Evolutionary conservation across 2,113 vertebrate genomes (phyloP).

Genomic region (Acanthochromis polyacanthus): DNA sequence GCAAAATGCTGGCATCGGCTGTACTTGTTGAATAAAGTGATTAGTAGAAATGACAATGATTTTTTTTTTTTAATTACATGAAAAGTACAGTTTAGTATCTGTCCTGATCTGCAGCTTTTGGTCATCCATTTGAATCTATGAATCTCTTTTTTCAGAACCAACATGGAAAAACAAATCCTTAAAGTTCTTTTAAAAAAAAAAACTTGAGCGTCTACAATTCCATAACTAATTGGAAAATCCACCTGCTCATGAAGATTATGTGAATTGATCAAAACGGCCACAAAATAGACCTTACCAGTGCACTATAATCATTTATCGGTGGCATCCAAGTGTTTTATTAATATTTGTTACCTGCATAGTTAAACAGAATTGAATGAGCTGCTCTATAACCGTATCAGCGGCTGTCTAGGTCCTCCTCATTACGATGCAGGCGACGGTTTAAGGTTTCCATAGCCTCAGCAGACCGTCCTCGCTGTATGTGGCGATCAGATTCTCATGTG

Average conservation of each 20-base stretch:
- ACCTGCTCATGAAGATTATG: not conserved
- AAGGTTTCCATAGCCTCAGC: constrained; percentile 86
- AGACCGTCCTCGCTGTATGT: constrained; percentile 98
- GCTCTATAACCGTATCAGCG: constrained; percentile 5
- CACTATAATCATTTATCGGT: too few species aligned
- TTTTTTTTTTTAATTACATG: too few species aligned
- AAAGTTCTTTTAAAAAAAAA: not conserved
- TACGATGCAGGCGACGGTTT: constrained; percentile 16
- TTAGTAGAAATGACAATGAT: too few species aligned
- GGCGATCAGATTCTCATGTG: constrained; percentile 95
- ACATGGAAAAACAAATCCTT: not conserved
- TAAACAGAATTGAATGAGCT: not conserved
- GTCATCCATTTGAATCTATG: not conserved
- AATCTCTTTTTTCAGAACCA: not conserved
- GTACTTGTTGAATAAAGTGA: too few species aligned
- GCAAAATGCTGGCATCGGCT: too few species aligned
- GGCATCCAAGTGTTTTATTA: too few species aligned
- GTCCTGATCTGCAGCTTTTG: too few species aligned
- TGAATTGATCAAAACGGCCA: not conserved
- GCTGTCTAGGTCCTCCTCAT: constrained; percentile 38
- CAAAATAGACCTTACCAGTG: not conserved
- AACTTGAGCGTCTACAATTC: too few species aligned
- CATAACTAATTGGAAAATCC: not conserved
- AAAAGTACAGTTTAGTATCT: too few species aligned
- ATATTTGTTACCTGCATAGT: not conserved